phyloP scores from a whole-genome alignment of 2,113 vertebrate species.

The Amphiprion ocellaris region DNA sequence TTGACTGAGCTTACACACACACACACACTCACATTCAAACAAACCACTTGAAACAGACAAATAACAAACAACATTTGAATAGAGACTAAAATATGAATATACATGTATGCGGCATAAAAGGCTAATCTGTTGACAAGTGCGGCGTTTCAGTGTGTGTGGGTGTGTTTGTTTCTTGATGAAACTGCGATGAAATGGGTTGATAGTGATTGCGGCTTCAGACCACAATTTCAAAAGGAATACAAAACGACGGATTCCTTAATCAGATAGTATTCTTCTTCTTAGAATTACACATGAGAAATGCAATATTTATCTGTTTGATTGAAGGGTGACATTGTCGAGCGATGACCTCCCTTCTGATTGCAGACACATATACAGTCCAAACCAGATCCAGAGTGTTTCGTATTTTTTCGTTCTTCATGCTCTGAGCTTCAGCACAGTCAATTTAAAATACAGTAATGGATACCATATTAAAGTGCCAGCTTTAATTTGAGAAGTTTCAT shows the following conservation, averaged over 20 bases:
- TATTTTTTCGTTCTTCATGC: no score
- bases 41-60: slow-evolving; percentile 22
- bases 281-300: neutral
- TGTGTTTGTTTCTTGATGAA: slow-evolving; percentile 45
- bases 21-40: slow-evolving; percentile 25
- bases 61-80: slow-evolving; percentile 52
- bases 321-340: slow-evolving; percentile 10
- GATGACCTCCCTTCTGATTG: slow-evolving; percentile 13
- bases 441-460: no score
- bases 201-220: slow-evolving; percentile 24
- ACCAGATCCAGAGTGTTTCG: no score
- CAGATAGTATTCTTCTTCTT: slow-evolving; percentile 18
- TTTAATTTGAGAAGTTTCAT: no score
- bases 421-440: no score
- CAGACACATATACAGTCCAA: neutral
- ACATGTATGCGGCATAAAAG: slow-evolving; percentile 28
- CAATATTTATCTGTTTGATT: slow-evolving; percentile 5
- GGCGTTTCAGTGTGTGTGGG: slow-evolving; percentile 15
- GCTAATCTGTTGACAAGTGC: slow-evolving; percentile 40
- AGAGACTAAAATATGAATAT: slow-evolving; percentile 33
- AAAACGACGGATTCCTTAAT: slow-evolving; percentile 27
- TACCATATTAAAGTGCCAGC: no score
- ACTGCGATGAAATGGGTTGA: slow-evolving; percentile 50
- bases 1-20: slow-evolving; percentile 1
- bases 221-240: slow-evolving; percentile 22